These are phyloP conservation scores for Sciurus niger DNA, from an alignment of 2,113 vertebrate species.

Conservation along the genomic window DNA sequence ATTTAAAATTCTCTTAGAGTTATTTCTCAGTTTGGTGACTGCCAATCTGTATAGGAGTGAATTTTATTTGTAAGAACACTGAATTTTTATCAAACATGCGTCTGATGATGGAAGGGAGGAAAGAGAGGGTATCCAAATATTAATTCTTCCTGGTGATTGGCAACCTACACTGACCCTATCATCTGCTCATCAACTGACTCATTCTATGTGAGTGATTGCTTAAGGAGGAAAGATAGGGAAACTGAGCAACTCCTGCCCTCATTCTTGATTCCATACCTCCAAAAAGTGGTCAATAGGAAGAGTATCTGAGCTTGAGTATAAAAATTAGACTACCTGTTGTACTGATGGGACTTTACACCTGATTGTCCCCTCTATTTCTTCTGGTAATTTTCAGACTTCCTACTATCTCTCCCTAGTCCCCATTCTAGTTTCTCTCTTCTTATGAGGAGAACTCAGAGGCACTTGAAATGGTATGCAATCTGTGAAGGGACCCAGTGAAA, in stretches of 20 bases:
- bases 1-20: conserved; percentile 61
- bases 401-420: background rate
- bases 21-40: conserved; percentile 59
- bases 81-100: conserved; percentile 8
- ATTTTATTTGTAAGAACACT: conserved; percentile 63
- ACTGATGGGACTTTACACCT: background rate
- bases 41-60: conserved; percentile 32
- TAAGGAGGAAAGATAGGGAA: background rate
- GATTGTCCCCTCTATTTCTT: background rate
- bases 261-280: background rate
- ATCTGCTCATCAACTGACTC: background rate
- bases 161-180: background rate
- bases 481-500: background rate
- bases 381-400: background rate
- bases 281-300: background rate
- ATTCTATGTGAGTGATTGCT: background rate
- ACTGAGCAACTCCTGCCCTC: background rate
- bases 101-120: background rate
- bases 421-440: background rate
- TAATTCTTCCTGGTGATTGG: background rate
- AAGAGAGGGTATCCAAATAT: background rate
- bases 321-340: background rate
- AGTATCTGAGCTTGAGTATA: background rate
- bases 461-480: background rate
- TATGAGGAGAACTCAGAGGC: background rate